Base-by-base conservation (phyloP, 2,888 invertebrate species). In the Oligia fasciuncula region DNA sequence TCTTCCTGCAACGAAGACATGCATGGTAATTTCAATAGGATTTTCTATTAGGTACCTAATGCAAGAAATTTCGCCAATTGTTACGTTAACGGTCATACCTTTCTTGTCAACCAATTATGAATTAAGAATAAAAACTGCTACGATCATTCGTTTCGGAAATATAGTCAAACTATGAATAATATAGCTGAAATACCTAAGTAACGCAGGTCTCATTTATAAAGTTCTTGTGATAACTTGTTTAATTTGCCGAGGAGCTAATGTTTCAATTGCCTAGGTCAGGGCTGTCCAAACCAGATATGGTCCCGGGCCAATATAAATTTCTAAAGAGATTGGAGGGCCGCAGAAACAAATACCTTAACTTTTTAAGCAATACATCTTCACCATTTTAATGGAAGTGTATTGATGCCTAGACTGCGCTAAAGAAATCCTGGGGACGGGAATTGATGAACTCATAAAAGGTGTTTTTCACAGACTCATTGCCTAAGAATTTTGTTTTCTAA, bases 1-100 rank as follows among this genome's bases (percentile, higher is more conserved):
- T 96, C 94, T 80, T 96, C 96, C 96, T 96, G 8, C 80, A 88
- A 84, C 43, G 35, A 80, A 80, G 23, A 49, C 8, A 77, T 60
- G 9, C 35, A 76, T 57, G 13, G 8, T 46, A 19, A 11, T 19
- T 35, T 60, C 19, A 43, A 74, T 23, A 17, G 11, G 35, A 46
- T 35, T 60, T 40, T 73, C 35, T 62, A 11, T 40, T 23, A 40
- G 14, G 23, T 40, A 23, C 11, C 13, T n/a, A 77, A 17, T 23
- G 4, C 8, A 60, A 19, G 13, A n/a, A 29, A 40, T 54, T 43
- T 46, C 23, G 13, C 0, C 23, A 46, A 71, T 62, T 63, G 63
- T 19, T 60, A n/a, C 80, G 40, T 6, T n/a, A 57, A 23, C 29
- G 29, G 29, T 29, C 29, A 29, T 29, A 29, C 23, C 8, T 49